phyloP scores from a whole-genome alignment of 2,113 vertebrate genomes.

The Zosterops borbonicus region DNA sequence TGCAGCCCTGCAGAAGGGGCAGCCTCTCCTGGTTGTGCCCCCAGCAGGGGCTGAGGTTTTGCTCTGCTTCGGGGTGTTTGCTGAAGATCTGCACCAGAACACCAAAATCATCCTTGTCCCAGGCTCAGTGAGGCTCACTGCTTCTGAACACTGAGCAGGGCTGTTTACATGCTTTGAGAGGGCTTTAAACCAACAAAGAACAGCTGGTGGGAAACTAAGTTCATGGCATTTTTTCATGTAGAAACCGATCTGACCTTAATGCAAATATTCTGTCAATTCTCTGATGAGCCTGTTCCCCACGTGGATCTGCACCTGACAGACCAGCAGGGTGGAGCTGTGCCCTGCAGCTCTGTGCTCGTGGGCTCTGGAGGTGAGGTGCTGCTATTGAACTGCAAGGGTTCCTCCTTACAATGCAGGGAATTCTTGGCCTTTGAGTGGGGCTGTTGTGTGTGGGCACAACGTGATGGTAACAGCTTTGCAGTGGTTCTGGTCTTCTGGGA shows the following conservation, averaged over 20 bases:
- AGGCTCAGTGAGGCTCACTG: neutral
- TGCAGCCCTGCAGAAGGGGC: neutral
- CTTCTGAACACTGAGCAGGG: neutral
- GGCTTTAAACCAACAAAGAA: neutral
- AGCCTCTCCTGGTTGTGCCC: neutral
- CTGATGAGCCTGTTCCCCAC: neutral
- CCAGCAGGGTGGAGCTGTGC: neutral
- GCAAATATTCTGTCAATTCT: neutral
- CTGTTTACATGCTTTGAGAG: neutral
- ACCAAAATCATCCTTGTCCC: neutral
- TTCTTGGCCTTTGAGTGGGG: neutral
- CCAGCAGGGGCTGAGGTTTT: neutral
- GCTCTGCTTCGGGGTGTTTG: neutral
- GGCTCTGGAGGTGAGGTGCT: neutral
- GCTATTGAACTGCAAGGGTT: neutral
- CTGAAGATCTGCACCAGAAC: neutral
- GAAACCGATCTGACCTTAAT: neutral
- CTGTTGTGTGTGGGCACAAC: neutral
- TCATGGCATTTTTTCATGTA: neutral
- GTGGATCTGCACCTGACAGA: neutral
- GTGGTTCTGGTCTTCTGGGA: neutral
- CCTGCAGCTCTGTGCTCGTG: accelerated
- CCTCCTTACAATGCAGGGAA: neutral
- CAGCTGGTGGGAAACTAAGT: neutral
- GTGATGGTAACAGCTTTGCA: neutral